These are phyloP conservation scores for Hololepta plana DNA, from an alignment of 2,888 invertebrate species.

Conservation along the genomic window DNA sequence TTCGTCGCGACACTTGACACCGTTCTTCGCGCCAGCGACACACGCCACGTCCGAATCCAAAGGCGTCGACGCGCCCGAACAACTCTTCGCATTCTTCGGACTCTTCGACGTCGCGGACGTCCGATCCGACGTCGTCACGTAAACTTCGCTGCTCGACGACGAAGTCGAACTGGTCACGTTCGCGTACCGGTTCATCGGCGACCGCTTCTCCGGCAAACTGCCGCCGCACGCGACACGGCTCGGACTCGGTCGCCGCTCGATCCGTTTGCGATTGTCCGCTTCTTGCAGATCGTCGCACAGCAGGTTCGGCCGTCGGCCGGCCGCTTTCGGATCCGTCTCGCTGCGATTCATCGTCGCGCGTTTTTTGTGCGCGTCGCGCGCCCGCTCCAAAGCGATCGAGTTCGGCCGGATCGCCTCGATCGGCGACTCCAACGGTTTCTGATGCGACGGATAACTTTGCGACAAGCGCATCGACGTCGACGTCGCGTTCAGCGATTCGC, in stretches of 20 bases:
- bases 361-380: constrained; percentile 11
- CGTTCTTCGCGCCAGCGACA: background rate
- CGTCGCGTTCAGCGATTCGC: no score
- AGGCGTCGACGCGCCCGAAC: constrained; percentile 33
- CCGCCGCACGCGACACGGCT: constrained; percentile 7
- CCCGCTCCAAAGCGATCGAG: no score
- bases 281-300: constrained; percentile 6
- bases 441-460: constrained; percentile 35
- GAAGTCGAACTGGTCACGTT: no score
- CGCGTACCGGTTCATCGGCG: constrained; percentile 15
- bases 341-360: constrained; percentile 6
- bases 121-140: constrained; percentile 33
- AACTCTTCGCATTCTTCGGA: constrained; percentile 28
- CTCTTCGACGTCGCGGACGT: constrained; percentile 25
- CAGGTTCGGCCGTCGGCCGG: constrained; percentile 1
- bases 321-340: constrained; percentile 4
- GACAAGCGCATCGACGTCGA: constrained; percentile 31
- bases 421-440: constrained; percentile 22
- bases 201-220: constrained; percentile 10
- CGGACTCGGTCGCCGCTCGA: constrained; percentile 14
- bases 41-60: constrained; percentile 20
- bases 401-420: no score
- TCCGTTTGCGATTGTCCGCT: constrained; percentile 6
- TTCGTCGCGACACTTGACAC: constrained; percentile 12
- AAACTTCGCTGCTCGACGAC: constrained; percentile 34